phyloP scores from a whole-genome alignment of 1,140 invertebrate genomes.

The Holcopasites calliopsidis region DNA sequence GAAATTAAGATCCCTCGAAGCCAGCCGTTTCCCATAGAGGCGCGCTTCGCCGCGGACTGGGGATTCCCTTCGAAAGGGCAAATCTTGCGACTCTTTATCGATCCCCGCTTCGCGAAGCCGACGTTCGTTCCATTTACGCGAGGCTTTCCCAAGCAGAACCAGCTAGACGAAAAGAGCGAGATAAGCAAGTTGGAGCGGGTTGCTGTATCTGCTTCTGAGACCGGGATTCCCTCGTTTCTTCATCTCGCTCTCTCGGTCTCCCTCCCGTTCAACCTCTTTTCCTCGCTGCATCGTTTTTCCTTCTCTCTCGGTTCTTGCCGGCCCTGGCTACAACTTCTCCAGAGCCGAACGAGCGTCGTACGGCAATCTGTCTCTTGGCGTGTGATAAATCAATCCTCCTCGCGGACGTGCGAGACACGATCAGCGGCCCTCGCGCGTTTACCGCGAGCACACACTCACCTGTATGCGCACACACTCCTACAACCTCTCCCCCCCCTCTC shows the following conservation, averaged over 20 bases:
- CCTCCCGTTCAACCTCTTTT: background rate
- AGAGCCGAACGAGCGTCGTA: slow-evolving; percentile 52
- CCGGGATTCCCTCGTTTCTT: slow-evolving; percentile 36
- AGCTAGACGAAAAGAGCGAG: slow-evolving; percentile 49
- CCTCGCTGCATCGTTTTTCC: background rate
- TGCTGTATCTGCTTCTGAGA: slow-evolving; percentile 51
- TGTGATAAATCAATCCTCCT: slow-evolving; percentile 76
- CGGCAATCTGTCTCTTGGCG: slow-evolving; percentile 72
- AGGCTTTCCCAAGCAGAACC: slow-evolving; percentile 24
- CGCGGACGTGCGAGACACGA: slow-evolving; percentile 72
- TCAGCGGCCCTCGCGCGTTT: slow-evolving; percentile 60
- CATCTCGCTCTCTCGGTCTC: background rate
- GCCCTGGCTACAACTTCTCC: slow-evolving; percentile 25
- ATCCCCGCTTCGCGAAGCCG: background rate
- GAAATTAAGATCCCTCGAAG: slow-evolving; percentile 15
- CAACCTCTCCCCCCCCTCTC: too few relatives aligned
- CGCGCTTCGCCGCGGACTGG: background rate
- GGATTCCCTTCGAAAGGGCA: background rate
- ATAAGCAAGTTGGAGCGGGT: slow-evolving; percentile 50
- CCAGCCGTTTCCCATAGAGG: background rate
- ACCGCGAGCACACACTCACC: slow-evolving; percentile 11
- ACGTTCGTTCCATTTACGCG: slow-evolving; percentile 57
- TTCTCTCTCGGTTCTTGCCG: slow-evolving; percentile 38
- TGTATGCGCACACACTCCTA: background rate
- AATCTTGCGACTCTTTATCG: slow-evolving; percentile 42